A percentile compares a stretch with the other conserved stretches of the same genome.
Conservation (phyloP, 2,888 invertebrate species). For the Drepana falcataria region DNA sequence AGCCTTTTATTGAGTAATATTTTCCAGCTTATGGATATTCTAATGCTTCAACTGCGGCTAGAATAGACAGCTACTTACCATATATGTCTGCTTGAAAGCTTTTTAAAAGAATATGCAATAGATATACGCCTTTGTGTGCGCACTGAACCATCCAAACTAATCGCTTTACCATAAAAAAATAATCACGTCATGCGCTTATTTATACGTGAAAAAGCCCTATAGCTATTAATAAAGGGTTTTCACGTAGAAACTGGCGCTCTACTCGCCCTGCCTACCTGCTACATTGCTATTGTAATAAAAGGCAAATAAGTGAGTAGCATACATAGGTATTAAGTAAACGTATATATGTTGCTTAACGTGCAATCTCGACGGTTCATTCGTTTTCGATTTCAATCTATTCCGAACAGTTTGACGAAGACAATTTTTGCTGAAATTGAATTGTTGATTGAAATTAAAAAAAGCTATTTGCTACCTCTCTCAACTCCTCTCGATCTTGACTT, state of each 20-base stretch:
- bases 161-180: conserved; percentile 45
- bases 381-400: conserved; percentile 6
- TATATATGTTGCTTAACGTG: conserved; percentile 1
- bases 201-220: no score
- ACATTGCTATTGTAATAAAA: no score
- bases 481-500: no score
- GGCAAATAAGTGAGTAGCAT: not conserved
- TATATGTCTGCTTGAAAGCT: conserved; percentile 29
- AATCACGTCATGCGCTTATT: conserved; percentile 18
- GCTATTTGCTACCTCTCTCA: conserved; percentile 7
- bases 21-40: no score
- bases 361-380: conserved; percentile 6
- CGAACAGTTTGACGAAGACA: conserved; percentile 2
- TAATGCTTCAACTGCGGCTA: no score
- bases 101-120: conserved; percentile 44
- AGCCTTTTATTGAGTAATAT: no score
- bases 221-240: no score
- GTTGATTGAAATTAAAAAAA: conserved; percentile 1
- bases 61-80: not conserved
- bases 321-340: not conserved
- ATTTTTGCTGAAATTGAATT: conserved; percentile 2
- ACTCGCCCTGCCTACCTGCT: no score
- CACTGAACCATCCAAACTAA: conserved; percentile 53
- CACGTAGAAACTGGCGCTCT: no score
- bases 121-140: conserved; percentile 48